Evolutionary conservation across 2,888 invertebrate genomes (phyloP).

Genomic region (Drosophila formosana): DNA sequence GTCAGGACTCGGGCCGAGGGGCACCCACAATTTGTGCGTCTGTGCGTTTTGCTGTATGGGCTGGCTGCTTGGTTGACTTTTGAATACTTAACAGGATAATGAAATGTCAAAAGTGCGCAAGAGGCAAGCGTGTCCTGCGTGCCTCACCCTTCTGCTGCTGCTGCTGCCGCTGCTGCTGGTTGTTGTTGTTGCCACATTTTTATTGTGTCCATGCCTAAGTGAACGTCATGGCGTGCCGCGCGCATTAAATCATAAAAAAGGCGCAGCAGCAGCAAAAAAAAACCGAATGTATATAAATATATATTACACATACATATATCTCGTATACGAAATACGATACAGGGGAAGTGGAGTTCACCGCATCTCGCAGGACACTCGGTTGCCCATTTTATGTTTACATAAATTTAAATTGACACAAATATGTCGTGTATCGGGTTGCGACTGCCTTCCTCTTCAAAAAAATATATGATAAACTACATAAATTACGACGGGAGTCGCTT

Average conservation of each 20-base stretch:
- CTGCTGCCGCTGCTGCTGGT: slow-evolving; percentile 13
- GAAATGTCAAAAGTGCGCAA: slow-evolving; percentile 81
- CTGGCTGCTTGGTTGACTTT: slow-evolving; percentile 75
- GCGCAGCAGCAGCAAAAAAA: slow-evolving; percentile 23
- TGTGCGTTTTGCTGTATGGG: slow-evolving; percentile 40
- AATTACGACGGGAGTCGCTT: slow-evolving; percentile 62
- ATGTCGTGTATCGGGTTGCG: slow-evolving; percentile 50
- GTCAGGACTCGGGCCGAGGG: background rate
- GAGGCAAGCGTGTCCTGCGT: slow-evolving; percentile 62
- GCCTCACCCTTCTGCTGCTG: background rate
- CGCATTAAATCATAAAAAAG: slow-evolving; percentile 77
- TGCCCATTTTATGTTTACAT: slow-evolving; percentile 76
- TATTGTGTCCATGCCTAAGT: slow-evolving; percentile 75
- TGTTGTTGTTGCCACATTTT: slow-evolving; percentile 62
- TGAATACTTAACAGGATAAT: slow-evolving; percentile 83
- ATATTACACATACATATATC: slow-evolving; percentile 24
- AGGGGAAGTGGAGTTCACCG: slow-evolving; percentile 9
- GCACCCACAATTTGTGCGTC: slow-evolving; percentile 52
- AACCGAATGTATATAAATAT: slow-evolving; percentile 6
- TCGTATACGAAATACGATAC: slow-evolving; percentile 33
- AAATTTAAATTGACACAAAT: slow-evolving; percentile 80
- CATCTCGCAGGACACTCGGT: slow-evolving; percentile 54
- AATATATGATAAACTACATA: slow-evolving; percentile 69
- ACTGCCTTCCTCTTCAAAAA: slow-evolving; percentile 6
- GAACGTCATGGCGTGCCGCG: slow-evolving; percentile 79